Evolutionary conservation across 2,888 invertebrate genomes (phyloP), one percentile per base, ranked within the genome.

Genomic region (Erebia ligea): DNA sequence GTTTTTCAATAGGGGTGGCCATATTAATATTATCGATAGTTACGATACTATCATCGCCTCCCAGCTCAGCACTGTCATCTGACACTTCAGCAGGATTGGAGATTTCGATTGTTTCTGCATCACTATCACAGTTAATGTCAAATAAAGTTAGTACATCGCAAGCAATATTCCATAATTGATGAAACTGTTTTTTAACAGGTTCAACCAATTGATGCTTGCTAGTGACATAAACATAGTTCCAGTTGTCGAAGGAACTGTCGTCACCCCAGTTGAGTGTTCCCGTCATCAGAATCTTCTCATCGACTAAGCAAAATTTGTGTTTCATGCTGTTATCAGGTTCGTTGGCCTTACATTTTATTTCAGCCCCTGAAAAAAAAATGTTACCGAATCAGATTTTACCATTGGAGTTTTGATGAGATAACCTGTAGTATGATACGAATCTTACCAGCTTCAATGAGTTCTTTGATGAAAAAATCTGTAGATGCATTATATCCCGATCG

Each of bases 251-350:
- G 71, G 96, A 94, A 52, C 95, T 96, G 80, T 95, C 94, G 79
- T 94, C 90, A 15, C 97, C 97, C 96, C 97, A 97, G 85, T 97
- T 97, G 75, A 96, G 94, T 42, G 96, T 96, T 54, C 97, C 97
- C 69, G 94, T 95, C 80, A 97, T 94, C 11, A 97, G 84, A 64
- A 95, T 83, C 75, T 85, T 84, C 73, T 90, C 88, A 81, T 97
- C 97, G 56, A 97, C 87, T 69, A 97, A 84, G 65, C 94, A 95
- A 89, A 96, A 97, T 86, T 97, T 97, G 85, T 97, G 97, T 82
- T 97, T 97, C 96, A 97, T 96, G 70, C 82, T 85, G 78, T 83
- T 82, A 19, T 76, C 72, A 94, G 88, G 81, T 84, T 94, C 73
- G 85, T 86, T 76, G 77, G 81, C 62, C 81, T 92, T 91, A 78